These are phyloP conservation scores for Amphipyra berbera DNA, from an alignment of 2,888 invertebrate genomes.

Conservation along the genomic window DNA sequence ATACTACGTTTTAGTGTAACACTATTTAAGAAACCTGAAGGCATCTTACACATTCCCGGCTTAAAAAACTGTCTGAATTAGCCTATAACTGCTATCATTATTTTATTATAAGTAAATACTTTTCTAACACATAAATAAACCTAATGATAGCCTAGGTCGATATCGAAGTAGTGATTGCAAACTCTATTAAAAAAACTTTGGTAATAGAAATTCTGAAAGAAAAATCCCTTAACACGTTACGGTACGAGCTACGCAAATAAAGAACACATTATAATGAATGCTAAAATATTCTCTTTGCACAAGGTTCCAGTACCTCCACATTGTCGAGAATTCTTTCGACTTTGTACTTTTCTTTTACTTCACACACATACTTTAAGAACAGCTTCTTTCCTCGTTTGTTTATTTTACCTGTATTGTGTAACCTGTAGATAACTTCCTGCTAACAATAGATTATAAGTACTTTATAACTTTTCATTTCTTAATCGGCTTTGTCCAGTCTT, in stretches of 20 bases:
- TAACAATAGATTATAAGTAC: not conserved
- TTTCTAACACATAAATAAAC: too few relatives aligned
- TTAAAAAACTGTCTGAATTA: too few relatives aligned
- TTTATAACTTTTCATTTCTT: not conserved
- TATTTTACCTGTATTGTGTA: slow-evolving; percentile 1
- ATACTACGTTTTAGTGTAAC: too few relatives aligned
- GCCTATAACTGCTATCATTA: too few relatives aligned
- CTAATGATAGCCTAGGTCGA: too few relatives aligned
- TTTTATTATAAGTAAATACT: too few relatives aligned
- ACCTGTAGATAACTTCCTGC: not conserved
- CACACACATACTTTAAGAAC: slow-evolving; percentile 17
- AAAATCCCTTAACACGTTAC: slow-evolving; percentile 12
- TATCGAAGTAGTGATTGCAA: too few relatives aligned
- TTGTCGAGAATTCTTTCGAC: slow-evolving; percentile 36
- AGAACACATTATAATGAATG: slow-evolving; percentile 29
- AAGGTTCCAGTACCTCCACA: slow-evolving; percentile 21
- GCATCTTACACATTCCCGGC: too few relatives aligned
- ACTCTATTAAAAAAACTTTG: too few relatives aligned
- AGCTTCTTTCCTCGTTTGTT: slow-evolving; percentile 18
- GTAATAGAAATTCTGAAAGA: not conserved
- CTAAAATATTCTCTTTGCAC: slow-evolving; percentile 36
- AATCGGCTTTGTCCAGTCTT: not conserved
- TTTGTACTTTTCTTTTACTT: slow-evolving; percentile 29
- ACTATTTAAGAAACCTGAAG: too few relatives aligned
- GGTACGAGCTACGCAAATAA: slow-evolving; percentile 24